These are phyloP conservation scores for Strigamia transsilvanica DNA, from an alignment of 2,888 invertebrate species.

Conservation along the genomic window DNA sequence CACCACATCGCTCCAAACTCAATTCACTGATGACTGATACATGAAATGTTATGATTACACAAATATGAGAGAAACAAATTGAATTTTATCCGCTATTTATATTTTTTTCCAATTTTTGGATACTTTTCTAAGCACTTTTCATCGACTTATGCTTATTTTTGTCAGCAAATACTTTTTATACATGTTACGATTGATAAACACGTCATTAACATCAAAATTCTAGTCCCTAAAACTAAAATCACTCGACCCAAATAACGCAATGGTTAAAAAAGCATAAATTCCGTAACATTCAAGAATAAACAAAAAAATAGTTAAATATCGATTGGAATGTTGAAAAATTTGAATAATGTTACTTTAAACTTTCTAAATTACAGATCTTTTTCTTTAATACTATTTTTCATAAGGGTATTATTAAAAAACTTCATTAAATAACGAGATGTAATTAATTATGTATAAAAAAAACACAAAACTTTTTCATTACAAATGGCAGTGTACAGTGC, in stretches of 20 bases:
- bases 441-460: background rate
- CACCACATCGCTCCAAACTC: background rate
- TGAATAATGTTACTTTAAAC: background rate
- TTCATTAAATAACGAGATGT: background rate
- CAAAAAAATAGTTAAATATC: background rate
- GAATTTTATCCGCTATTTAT: background rate
- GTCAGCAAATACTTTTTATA: background rate
- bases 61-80: background rate
- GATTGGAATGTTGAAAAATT: background rate
- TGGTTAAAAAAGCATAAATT: background rate
- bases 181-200: background rate
- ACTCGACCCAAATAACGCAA: background rate
- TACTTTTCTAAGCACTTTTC: constrained; percentile 27
- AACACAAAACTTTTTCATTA: too few relatives aligned
- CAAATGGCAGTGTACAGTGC: constrained; percentile 11
- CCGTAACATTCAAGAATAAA: background rate
- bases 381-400: background rate
- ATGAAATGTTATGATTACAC: background rate
- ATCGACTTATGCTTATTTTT: background rate
- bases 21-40: constrained; percentile 19
- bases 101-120: constrained; percentile 28
- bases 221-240: background rate
- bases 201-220: background rate
- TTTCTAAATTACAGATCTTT: background rate
- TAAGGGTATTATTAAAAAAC: background rate